Evolutionary conservation across 2,888 invertebrate genomes (phyloP).

Genomic region (Timema cristinae): DNA sequence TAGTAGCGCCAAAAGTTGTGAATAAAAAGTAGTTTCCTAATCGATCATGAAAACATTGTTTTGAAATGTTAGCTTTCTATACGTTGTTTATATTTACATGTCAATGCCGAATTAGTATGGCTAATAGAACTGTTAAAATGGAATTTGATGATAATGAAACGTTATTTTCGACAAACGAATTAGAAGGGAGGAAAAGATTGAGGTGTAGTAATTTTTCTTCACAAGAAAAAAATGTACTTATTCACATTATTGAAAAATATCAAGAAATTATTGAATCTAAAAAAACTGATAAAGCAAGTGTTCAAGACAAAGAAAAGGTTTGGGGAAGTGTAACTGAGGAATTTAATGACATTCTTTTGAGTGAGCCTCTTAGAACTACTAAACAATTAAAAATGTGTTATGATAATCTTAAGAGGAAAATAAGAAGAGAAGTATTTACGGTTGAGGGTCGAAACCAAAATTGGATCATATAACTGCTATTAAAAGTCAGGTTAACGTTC

Average conservation of each 20-base stretch:
- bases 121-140: neutral
- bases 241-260: conserved; percentile 28
- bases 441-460: conserved; percentile 12
- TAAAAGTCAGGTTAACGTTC: neutral
- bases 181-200: conserved; percentile 21
- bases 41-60: too few relatives aligned
- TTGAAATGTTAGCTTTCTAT: too few relatives aligned
- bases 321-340: conserved; percentile 27
- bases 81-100: too few relatives aligned
- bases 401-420: conserved; percentile 26
- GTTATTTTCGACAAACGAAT: conserved; percentile 16
- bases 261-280: conserved; percentile 24
- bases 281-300: conserved; percentile 25
- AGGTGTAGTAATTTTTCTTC: conserved; percentile 26
- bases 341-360: conserved; percentile 25
- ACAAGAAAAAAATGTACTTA: conserved; percentile 27
- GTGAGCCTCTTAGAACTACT: conserved; percentile 23
- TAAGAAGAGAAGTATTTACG: conserved; percentile 15
- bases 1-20: too few relatives aligned
- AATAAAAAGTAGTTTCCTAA: too few relatives aligned
- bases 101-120: too few relatives aligned
- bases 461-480: neutral
- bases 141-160: conserved; percentile 14
- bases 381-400: conserved; percentile 28
- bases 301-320: conserved; percentile 23